Evolutionary conservation across 2,113 vertebrate species (phyloP).

Genomic region (Polyodon spathula): DNA sequence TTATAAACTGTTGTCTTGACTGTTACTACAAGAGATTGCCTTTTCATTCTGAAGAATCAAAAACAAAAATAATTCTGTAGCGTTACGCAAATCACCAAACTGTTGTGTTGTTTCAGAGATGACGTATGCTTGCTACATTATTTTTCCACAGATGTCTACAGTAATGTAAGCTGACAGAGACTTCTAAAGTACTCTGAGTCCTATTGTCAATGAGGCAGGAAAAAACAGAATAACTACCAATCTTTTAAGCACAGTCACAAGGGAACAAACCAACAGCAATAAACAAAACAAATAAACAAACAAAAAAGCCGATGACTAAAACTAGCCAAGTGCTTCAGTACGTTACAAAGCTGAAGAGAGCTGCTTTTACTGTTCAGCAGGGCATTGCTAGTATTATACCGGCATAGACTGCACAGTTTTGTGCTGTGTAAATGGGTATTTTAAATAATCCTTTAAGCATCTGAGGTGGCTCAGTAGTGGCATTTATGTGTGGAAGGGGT

Average conservation of each 20-base stretch:
- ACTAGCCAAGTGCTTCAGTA: neutral
- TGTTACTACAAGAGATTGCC: neutral
- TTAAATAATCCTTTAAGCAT: too few species aligned
- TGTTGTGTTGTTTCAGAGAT: neutral
- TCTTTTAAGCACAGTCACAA: neutral
- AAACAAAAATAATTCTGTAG: neutral
- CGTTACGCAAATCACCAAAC: neutral
- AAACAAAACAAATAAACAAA: too few species aligned
- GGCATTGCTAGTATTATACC: too few species aligned
- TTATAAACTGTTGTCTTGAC: neutral
- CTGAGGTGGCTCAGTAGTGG: too few species aligned
- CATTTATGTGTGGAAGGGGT: too few species aligned
- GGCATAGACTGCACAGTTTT: too few species aligned
- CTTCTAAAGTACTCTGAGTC: neutral
- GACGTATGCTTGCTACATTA: neutral
- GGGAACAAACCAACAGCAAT: slow-evolving; percentile 10
- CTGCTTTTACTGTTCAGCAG: too few species aligned
- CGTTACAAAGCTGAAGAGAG: slow-evolving; percentile 13
- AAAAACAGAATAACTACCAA: slow-evolving; percentile 13
- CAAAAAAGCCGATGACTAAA: slow-evolving; percentile 5
- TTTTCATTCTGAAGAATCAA: neutral
- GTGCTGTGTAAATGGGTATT: too few species aligned
- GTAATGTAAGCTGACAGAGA: neutral
- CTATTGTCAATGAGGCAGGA: slow-evolving; percentile 1
- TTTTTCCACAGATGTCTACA: neutral